phyloP scores from a whole-genome alignment of 2,888 invertebrate species.

The Tetrapedia diversipes region DNA sequence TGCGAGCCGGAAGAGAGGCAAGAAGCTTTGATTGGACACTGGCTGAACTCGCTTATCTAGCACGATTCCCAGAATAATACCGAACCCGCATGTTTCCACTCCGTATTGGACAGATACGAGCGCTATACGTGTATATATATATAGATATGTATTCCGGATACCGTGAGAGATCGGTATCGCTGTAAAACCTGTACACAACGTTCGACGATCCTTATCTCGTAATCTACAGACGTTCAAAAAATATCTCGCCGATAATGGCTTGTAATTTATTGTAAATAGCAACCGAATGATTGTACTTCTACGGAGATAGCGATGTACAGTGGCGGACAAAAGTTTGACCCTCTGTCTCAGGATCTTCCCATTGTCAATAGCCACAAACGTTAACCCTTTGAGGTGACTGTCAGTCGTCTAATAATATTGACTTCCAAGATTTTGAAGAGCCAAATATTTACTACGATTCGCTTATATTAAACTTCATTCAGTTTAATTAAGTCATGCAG shows the following conservation, averaged over 20 bases:
- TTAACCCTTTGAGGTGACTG: too few species aligned
- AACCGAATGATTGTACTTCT: neutral
- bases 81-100: slow-evolving; percentile 16
- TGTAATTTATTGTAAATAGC: neutral
- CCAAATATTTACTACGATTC: too few species aligned
- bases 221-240: slow-evolving; percentile 20
- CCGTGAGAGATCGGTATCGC: slow-evolving; percentile 14
- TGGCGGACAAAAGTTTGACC: too few species aligned
- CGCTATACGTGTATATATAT: too few species aligned
- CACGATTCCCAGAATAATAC: slow-evolving; percentile 58
- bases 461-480: too few species aligned
- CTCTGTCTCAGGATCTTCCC: too few species aligned
- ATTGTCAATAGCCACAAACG: too few species aligned
- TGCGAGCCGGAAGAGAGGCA: slow-evolving; percentile 66
- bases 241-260: neutral
- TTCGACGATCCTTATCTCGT: slow-evolving; percentile 16
- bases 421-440: too few species aligned
- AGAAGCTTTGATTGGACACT: slow-evolving; percentile 55
- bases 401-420: too few species aligned
- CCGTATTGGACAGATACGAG: neutral
- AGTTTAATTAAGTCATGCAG: too few species aligned
- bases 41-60: slow-evolving; percentile 35
- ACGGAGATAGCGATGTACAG: too few species aligned
- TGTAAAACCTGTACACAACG: neutral
- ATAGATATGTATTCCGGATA: neutral